Conservation (phyloP, 1,140 invertebrate species). For the Magallana gigas region DNA sequence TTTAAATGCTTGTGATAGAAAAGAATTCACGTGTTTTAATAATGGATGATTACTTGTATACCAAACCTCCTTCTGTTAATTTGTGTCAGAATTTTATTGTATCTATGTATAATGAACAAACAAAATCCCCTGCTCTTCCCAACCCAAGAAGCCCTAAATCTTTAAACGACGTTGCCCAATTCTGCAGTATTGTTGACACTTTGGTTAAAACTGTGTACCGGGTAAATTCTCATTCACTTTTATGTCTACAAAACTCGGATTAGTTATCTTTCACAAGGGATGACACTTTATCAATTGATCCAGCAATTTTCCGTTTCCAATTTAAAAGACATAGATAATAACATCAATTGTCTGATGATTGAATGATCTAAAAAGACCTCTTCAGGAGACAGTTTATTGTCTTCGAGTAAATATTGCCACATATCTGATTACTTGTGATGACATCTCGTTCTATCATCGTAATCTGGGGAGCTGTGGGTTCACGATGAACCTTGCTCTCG, state of each 20-base stretch:
- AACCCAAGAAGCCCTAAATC: slow-evolving; percentile 26
- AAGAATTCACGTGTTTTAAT: background rate
- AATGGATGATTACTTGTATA: background rate
- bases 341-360: slow-evolving; percentile 30
- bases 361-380: slow-evolving; percentile 12
- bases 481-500: background rate
- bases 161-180: slow-evolving; percentile 10
- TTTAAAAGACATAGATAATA: slow-evolving; percentile 28
- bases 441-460: slow-evolving; percentile 4
- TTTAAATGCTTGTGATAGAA: background rate
- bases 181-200: slow-evolving; percentile 21
- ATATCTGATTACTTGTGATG: slow-evolving; percentile 7
- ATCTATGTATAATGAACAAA: slow-evolving; percentile 33
- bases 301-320: slow-evolving; percentile 20
- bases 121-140: slow-evolving; percentile 19
- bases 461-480: background rate
- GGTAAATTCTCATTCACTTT: slow-evolving; percentile 35
- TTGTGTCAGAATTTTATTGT: slow-evolving; percentile 35
- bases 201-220: slow-evolving; percentile 7
- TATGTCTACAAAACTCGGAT: slow-evolving; percentile 27
- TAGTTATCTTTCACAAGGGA: slow-evolving; percentile 27
- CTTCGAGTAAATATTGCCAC: slow-evolving; percentile 26
- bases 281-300: slow-evolving; percentile 35
- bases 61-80: background rate
- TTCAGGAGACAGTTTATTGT: slow-evolving; percentile 12